phyloP scores from a whole-genome alignment of 2,113 vertebrate genomes.

The Callospermophilus lateralis region DNA sequence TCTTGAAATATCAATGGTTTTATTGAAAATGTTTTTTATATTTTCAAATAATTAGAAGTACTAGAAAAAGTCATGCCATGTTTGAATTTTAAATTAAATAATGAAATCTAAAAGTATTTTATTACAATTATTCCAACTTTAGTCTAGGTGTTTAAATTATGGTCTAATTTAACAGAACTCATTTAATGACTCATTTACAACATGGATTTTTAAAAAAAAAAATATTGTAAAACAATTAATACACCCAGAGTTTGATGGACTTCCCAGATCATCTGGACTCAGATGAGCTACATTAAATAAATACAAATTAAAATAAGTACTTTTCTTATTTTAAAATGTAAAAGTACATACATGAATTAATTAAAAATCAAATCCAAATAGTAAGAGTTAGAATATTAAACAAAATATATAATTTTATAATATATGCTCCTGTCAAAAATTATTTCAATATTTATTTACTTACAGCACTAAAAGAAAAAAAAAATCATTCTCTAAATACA shows the following conservation, averaged over 20 bases:
- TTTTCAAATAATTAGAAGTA: constrained; percentile 33
- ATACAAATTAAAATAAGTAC: neutral
- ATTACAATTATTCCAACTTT: constrained; percentile 13
- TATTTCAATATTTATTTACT: neutral
- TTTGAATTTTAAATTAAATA: constrained; percentile 43
- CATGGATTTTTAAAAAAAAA: constrained; percentile 9
- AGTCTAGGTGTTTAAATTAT: neutral
- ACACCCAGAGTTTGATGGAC: neutral
- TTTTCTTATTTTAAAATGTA: neutral
- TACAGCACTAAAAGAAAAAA: neutral
- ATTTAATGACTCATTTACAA: neutral
- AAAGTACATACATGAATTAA: neutral
- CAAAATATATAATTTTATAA: constrained; percentile 17
- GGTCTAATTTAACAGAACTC: neutral
- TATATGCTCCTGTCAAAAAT: neutral
- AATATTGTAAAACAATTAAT: neutral
- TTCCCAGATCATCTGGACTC: neutral
- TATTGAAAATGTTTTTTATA: neutral
- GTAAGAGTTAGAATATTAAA: neutral
- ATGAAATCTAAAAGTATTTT: neutral
- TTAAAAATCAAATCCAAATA: neutral
- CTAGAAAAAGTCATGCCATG: neutral
- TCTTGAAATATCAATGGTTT: neutral
- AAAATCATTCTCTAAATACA: neutral
- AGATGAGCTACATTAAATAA: neutral